Conservation (phyloP, 2,113 vertebrate species). For the Stercorarius parasiticus region DNA sequence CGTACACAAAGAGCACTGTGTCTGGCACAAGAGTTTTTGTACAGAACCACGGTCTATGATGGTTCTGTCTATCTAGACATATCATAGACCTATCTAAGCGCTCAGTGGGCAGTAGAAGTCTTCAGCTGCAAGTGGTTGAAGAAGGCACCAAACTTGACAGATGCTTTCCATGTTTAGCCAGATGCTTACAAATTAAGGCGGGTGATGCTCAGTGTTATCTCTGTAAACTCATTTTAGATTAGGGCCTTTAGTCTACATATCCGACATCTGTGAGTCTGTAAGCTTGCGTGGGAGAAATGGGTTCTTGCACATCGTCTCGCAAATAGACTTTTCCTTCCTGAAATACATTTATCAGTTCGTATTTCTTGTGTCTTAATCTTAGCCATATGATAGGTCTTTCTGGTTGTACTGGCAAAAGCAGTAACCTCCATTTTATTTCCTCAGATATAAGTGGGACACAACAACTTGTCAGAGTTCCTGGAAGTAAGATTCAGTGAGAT, state of each 20-base stretch:
- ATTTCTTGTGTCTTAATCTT: not conserved
- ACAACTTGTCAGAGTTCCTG: not conserved
- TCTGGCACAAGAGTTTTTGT: not conserved
- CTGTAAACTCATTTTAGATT: not conserved
- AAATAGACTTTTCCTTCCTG: not conserved
- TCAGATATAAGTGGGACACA: not conserved
- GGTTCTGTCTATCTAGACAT: too few species aligned
- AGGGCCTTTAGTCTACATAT: not conserved
- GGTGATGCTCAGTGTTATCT: not conserved
- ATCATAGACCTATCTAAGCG: too few species aligned
- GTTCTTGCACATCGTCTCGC: not conserved
- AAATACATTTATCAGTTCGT: not conserved
- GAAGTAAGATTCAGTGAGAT: not conserved
- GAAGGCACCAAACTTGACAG: not conserved
- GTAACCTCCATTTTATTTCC: not conserved
- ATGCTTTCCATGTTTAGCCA: not conserved
- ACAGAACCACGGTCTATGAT: accelerated
- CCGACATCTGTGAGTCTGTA: not conserved
- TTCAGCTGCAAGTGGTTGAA: not conserved
- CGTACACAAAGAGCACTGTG: not conserved
- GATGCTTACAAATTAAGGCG: not conserved
- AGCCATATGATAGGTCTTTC: not conserved
- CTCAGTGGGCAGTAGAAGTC: not conserved
- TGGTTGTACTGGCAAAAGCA: not conserved
- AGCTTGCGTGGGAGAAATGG: not conserved